Percentiles rank a stretch among this genome's conserved stretches.
Evolutionary conservation across 2,113 vertebrate genomes (phyloP).

Genomic region (Seriola rivoliana): DNA sequence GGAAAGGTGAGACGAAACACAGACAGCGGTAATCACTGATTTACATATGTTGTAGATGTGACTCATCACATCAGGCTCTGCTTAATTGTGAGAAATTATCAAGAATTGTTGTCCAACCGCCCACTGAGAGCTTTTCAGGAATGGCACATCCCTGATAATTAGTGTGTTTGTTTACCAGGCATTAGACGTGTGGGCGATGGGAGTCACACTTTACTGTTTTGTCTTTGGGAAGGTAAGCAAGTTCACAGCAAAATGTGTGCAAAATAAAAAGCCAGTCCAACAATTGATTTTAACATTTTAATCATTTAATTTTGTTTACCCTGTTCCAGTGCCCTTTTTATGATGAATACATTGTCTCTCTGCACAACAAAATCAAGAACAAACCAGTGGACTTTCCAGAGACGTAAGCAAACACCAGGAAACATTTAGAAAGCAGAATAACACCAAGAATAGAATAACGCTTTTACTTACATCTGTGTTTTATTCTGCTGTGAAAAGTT

Average conservation of each 20-base stretch:
- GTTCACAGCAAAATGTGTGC: neutral
- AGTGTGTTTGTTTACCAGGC: conserved; percentile 85
- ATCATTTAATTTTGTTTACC: neutral
- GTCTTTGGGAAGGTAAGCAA: conserved; percentile 92
- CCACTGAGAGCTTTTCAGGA: conserved; percentile 5
- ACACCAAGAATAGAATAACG: too few relatives aligned
- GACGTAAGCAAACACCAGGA: conserved; percentile 84
- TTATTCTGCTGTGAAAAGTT: neutral
- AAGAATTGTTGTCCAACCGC: neutral
- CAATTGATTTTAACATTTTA: neutral
- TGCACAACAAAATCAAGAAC: conserved; percentile 94
- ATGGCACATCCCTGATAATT: conserved; percentile 10
- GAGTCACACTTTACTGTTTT: conserved; percentile 95
- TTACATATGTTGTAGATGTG: neutral
- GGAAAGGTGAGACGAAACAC: conserved; percentile 87
- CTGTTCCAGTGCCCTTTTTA: conserved; percentile 93
- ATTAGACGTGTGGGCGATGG: conserved; percentile 96
- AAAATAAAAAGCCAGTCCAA: neutral
- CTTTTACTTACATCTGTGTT: too few relatives aligned
- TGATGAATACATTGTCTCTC: conserved; percentile 92
- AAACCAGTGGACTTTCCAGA: conserved; percentile 92
- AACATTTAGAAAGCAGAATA: neutral
- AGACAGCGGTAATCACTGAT: neutral
- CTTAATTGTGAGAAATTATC: neutral
- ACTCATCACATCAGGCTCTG: neutral